Conservation (phyloP, 2,888 invertebrate species). For the Flexamia atlantica region DNA sequence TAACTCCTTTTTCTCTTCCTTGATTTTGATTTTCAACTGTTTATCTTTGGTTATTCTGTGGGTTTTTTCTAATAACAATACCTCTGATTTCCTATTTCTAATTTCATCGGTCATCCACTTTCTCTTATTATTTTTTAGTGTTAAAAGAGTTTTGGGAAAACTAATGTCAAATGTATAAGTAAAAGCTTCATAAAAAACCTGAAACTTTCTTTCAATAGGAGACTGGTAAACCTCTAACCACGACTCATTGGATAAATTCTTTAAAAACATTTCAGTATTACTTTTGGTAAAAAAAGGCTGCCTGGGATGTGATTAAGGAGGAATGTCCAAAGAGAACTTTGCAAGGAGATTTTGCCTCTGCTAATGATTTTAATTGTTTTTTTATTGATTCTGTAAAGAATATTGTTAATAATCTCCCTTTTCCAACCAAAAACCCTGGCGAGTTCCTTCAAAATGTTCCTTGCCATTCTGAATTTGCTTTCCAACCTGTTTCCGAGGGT, state of each 20-base stretch:
- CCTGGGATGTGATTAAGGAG: too few species aligned
- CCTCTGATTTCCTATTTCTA: neutral
- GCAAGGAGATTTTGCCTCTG: too few species aligned
- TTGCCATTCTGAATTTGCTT: too few species aligned
- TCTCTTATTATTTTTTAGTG: neutral
- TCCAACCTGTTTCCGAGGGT: too few species aligned
- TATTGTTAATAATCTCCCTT: too few species aligned
- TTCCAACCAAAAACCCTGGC: too few species aligned
- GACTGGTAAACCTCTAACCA: slow-evolving; percentile 21
- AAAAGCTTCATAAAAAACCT: neutral
- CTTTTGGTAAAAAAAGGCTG: neutral
- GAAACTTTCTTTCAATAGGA: neutral
- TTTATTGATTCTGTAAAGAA: too few species aligned
- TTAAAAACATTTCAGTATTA: neutral
- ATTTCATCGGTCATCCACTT: slow-evolving; percentile 1
- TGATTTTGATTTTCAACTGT: neutral
- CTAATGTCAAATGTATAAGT: neutral
- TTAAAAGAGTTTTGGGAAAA: neutral
- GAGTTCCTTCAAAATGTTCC: too few species aligned
- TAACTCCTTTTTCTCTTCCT: neutral
- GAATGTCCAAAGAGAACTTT: too few species aligned
- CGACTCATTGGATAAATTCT: neutral
- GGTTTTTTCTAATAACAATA: neutral
- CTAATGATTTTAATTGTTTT: too few species aligned
- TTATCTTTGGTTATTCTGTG: neutral